phyloP scores from a whole-genome alignment of 2,797 vertebrate species.

The Anableps anableps region DNA sequence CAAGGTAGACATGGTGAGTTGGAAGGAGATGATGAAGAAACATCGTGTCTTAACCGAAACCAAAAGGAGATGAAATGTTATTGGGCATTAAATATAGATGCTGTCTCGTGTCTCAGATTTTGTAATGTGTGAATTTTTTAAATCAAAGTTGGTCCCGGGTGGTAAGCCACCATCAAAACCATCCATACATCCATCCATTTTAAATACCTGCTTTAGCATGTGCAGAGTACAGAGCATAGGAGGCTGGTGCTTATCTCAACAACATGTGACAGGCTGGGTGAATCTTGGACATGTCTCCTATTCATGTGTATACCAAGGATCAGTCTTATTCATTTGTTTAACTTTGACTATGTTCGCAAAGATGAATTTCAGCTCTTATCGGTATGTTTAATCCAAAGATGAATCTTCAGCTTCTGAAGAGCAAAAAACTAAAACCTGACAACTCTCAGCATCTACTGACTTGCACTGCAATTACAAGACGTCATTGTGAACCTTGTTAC shows the following conservation, averaged over 20 bases:
- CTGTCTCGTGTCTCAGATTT: constrained; percentile 64
- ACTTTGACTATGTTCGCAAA: constrained; percentile 13
- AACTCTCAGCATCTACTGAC: neutral
- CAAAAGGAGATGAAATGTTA: constrained; percentile 79
- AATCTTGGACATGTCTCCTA: neutral
- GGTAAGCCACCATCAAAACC: constrained; percentile 7
- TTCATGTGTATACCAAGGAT: neutral
- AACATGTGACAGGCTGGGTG: neutral
- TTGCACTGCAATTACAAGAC: constrained; percentile 6
- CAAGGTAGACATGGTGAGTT: constrained; percentile 72
- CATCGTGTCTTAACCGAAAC: constrained; percentile 70
- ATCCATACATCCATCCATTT: neutral
- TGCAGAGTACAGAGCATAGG: neutral
- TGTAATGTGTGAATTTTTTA: constrained; percentile 70
- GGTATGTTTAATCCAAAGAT: constrained; percentile 13
- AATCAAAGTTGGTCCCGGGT: constrained; percentile 31
- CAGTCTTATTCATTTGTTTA: neutral
- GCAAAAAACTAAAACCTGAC: neutral
- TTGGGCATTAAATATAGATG: constrained; percentile 82
- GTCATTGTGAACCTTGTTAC: constrained; percentile 7
- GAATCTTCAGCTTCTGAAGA: neutral
- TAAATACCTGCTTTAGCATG: neutral
- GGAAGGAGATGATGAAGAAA: constrained; percentile 75
- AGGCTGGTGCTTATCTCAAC: neutral
- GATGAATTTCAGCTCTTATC: constrained; percentile 5